Base-by-base conservation (phyloP, 2,888 invertebrate species). In the Perizoma flavofasciatum region DNA sequence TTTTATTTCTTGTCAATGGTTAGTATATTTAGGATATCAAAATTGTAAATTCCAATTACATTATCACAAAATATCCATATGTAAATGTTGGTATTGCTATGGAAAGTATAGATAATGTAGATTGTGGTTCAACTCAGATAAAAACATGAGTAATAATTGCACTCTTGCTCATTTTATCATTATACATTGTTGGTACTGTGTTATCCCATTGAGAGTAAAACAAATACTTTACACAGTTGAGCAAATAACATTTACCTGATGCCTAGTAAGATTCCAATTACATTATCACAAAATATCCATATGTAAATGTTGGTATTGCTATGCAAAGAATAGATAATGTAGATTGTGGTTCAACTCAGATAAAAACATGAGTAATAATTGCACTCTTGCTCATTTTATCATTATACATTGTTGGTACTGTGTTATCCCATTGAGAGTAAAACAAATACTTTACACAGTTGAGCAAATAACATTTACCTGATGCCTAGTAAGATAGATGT, bases 401-500 rank as follows among this genome's bases (percentile, higher is more conserved):
- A 44, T 22, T n/a, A 22, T 11, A 44, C 43, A 43, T 44, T 44
- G 22, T 22, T 7, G 4, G 4, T 5, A 9, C 6, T 44, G 5
- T 44, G 44, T n/a, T 41, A 44, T 10, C 4, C n/a, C 22, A 7
- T 22, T 22, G 44, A 22, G 48, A 7, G 48, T 49, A 35, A 49
- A 48, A 5, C 9, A 48, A n/a, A 9, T 22, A 22, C 22, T 22
- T 22, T 22, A 34, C 34, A 34, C 47, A 47, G n/a, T 47, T 34
- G 33, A n/a, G 9, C 47, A 34, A 51, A 46, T 43, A 51, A 40
- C 61, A 49, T 45, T 59, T 81, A 92, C 92, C 89, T 95, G 95
- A 91, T 97, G 97, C 63, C 95, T 94, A 2, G 95, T 96, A 66
- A 99, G 92, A 83, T 99, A 99, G 44, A 95, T 85, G 79, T 97